Percentiles rank a stretch among this genome's conserved stretches.
phyloP scores from a whole-genome alignment of 2,113 vertebrate genomes.

The Centrocercus urophasianus region DNA sequence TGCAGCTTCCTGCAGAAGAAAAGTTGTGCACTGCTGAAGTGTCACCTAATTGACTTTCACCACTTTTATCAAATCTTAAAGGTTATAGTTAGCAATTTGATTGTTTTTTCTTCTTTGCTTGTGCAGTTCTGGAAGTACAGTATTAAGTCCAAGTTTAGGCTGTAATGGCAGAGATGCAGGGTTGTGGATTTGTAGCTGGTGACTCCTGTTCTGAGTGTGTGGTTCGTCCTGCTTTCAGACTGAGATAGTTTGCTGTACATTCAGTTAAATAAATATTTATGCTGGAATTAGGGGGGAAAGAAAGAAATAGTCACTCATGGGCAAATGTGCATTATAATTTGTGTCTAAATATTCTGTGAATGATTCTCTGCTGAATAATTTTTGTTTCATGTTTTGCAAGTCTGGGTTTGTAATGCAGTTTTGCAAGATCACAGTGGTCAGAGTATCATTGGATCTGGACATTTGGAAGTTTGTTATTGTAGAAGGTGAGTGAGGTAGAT shows the following conservation, averaged over 20 bases:
- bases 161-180: neutral
- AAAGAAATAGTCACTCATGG: neutral
- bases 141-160: neutral
- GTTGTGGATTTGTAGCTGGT: neutral
- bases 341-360: neutral
- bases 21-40: neutral
- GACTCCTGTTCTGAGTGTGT: neutral
- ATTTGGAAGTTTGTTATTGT: neutral
- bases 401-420: neutral
- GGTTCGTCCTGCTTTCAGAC: neutral
- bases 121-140: neutral
- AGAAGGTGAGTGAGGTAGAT: neutral
- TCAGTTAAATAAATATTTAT: neutral
- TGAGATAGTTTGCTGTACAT: neutral
- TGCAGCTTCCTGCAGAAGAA: neutral
- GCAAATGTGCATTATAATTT: neutral
- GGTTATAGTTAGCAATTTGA: neutral
- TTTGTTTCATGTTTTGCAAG: constrained; percentile 6
- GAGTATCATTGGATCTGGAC: neutral
- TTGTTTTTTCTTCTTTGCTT: neutral
- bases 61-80: neutral
- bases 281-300: neutral
- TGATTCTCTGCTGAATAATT: neutral
- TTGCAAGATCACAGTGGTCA: neutral
- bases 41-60: neutral